A percentile compares a stretch with the other conserved stretches of the same genome.
Evolutionary conservation across 2,797 vertebrate genomes (phyloP).

Genomic region (Gallinago nigripennis): DNA sequence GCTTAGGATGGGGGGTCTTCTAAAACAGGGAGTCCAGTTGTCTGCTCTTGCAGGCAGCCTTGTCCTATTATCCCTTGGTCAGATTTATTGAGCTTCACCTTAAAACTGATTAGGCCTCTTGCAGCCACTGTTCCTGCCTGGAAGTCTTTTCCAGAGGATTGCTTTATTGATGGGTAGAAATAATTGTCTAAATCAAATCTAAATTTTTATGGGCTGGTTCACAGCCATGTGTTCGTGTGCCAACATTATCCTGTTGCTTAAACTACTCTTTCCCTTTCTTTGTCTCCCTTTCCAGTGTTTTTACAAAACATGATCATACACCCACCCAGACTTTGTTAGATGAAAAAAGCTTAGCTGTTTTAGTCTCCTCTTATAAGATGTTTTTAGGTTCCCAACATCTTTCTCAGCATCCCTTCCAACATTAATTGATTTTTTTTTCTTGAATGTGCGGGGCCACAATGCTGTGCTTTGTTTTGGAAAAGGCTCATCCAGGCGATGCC

Average conservation of each 20-base stretch:
- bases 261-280: neutral
- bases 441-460: fast-evolving
- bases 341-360: neutral
- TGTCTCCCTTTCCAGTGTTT: neutral
- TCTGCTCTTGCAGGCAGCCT: neutral
- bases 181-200: neutral
- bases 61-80: neutral
- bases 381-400: neutral
- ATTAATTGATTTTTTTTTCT: neutral
- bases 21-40: neutral
- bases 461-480: neutral
- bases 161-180: neutral
- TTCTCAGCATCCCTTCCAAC: neutral
- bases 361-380: neutral
- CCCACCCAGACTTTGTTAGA: neutral
- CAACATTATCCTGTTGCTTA: neutral
- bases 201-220: neutral
- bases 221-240: neutral
- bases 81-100: neutral
- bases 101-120: neutral
- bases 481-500: neutral
- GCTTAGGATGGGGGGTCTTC: neutral
- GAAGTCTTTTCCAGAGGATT: neutral
- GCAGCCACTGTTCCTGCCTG: neutral
- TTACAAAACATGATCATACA: neutral